A percentile compares a stretch with the other conserved stretches of the same genome.
These are phyloP conservation scores for Cantharis lateralis DNA, from an alignment of 2,888 invertebrate genomes.

Conservation along the genomic window DNA sequence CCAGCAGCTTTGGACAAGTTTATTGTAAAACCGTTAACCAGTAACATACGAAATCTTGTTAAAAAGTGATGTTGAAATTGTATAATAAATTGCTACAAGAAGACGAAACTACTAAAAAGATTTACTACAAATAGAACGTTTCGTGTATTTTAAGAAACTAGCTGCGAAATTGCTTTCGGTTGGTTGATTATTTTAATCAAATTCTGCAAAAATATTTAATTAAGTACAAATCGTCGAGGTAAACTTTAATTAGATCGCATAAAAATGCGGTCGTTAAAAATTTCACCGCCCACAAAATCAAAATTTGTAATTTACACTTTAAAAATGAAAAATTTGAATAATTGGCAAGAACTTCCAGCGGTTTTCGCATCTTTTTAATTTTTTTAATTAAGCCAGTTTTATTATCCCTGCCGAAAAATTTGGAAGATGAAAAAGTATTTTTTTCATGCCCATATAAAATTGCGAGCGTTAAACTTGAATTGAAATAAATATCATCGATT, in stretches of 20 bases:
- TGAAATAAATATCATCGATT: not conserved
- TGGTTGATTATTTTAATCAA: not conserved
- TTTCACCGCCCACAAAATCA: not conserved
- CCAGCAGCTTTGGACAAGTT: not conserved
- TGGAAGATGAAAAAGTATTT: not conserved
- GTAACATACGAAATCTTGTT: not conserved
- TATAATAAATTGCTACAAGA: not conserved
- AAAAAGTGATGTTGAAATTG: not conserved
- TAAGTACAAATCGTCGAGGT: not conserved
- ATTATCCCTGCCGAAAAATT: not conserved
- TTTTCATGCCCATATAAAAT: not conserved
- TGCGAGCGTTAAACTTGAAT: not conserved
- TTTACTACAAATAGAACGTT: not conserved
- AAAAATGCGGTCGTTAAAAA: not conserved
- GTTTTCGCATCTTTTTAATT: not conserved
- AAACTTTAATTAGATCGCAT: not conserved
- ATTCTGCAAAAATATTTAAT: not conserved
- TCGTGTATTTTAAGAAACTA: not conserved
- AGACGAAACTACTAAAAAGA: not conserved
- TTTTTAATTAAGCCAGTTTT: not conserved
- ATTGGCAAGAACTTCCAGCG: not conserved
- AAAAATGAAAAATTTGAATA: not conserved
- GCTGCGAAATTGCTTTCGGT: not conserved
- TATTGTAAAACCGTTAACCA: not conserved
- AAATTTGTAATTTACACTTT: not conserved